Percentiles rank a stretch among this genome's conserved stretches.
Conservation (phyloP, 92 coral and sea anemone genomes). For the Phenganax subtilis region DNA sequence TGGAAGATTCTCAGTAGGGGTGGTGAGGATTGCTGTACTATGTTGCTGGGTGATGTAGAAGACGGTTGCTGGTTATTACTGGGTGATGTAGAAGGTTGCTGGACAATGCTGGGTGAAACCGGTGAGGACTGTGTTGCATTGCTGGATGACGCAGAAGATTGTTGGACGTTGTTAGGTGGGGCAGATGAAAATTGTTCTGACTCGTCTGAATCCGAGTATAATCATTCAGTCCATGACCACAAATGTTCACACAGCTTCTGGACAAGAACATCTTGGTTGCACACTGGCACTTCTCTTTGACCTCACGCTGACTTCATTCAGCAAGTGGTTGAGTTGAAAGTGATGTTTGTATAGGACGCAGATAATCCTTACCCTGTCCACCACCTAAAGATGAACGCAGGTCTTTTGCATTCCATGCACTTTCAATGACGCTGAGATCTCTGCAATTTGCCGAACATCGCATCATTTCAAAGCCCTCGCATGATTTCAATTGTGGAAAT, state of each 20-base stretch:
- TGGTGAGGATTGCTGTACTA: no score
- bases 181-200: no score
- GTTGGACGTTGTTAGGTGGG: no score
- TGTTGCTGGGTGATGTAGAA: no score
- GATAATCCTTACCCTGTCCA: not conserved
- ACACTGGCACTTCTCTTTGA: conserved; percentile 31
- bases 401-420: conserved; percentile 20
- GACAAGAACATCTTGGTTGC: conserved; percentile 22
- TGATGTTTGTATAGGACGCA: conserved; percentile 29
- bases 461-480: conserved; percentile 26
- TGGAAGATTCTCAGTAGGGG: no score
- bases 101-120: no score
- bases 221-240: conserved; percentile 15
- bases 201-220: not conserved
- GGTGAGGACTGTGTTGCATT: no score
- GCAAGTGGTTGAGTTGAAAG: conserved; percentile 14
- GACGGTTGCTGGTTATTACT: no score
- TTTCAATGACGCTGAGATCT: not conserved
- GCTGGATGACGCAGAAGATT: no score
- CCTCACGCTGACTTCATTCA: conserved; percentile 3
- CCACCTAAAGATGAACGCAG: no score
- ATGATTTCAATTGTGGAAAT: conserved; percentile 14
- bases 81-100: no score
- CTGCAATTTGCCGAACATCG: conserved; percentile 23
- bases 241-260: conserved; percentile 27